Evolutionary conservation across 2,888 invertebrate species (phyloP), one percentile per base, ranked within the genome.

Genomic region (Drosophila rubida): DNA sequence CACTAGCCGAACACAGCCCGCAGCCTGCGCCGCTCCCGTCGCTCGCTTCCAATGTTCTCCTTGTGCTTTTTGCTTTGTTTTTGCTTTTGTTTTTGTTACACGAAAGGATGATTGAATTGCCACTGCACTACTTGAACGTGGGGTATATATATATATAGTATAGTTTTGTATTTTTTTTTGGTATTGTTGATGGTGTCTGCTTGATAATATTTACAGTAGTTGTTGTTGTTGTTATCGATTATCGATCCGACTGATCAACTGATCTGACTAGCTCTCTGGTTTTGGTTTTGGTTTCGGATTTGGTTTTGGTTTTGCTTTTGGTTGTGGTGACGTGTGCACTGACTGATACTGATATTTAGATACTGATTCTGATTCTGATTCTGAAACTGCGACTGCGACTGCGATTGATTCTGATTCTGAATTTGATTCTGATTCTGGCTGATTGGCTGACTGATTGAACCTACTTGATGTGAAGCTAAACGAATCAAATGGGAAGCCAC

Each of bases 401-500:
- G 16, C 45, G 32, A 32, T 37, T 71, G 32, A 64, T 54, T 27
- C 46, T 63, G 73, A 55, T n/a, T 46, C 14, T 77, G 65, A 42
- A 19, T 19, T 19, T 19, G 19, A 19, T 14, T 67, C 42, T 63
- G 62, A 11, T n/a, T n/a, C 6, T 80, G 78, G 62, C 16, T 78
- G 78, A 71, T 45, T 76, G 77, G 58, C 55, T 78, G 81, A 77
- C 48, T 81, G 88, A 87, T 59, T 72, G 67, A 71, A 87, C 89
- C 88, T 88, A 84, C 84, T 83, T 11, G 32, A 45, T 80, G 57
- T 85, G 75, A 75, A 79, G 67, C 87, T 80, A 75, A 83, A 85
- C 82, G 81, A 90, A 90, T 91, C 91, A 91, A 88, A 92, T 92
- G 78, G 91, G 91, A 80, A 91, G 90, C 90, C 90, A 90, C 90